Base-by-base conservation (phyloP, 2,113 vertebrate genomes). In the Percopsis transmontana region DNA sequence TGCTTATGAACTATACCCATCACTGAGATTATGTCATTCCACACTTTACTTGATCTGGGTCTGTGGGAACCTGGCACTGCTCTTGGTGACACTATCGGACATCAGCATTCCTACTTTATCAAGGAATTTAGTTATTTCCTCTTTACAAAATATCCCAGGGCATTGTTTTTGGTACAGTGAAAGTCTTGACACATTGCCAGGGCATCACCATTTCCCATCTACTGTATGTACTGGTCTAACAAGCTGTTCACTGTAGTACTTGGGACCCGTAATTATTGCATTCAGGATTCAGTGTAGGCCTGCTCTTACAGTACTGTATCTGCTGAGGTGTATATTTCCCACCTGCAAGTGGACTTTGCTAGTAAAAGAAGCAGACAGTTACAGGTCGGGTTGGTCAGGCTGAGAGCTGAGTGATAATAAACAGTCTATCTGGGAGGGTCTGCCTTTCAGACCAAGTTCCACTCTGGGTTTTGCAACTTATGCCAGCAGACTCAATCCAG, bases 391-490 rank as follows among this genome's bases (percentile, higher is more conserved):
- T 58, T 74, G 66, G 65, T 66, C 58, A 14, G 21, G 52, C 51
- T 57, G 68, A 60, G 58, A 64, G 65, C 40, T 21, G 57, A 72
- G 70, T 58, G 75, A 77, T 72, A 79, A 82, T 72, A 77, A 73
- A 70, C 75, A 53, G 64, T 68, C 64, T 42, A 79, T 75, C 68
- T 60, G 84, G 77, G 85, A 74, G 81, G 70, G 79, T 78, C 62
- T 50, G 41, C 50, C 79, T 82, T 77, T 79, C 83, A 70, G 64
- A 65, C 48, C 58, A 70, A 77, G 76, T 84, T 87, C 85, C 79
- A 68, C 59, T 75, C 76, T 70, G 58, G 75, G 61, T 76, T 74
- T 45, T 72, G 74, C 14, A 3, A 53, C 10, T 53, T 5, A 51
- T 18, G 18, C 48, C n/a, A 6, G n/a, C n/a, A 16, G 75, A 67